Evolutionary conservation across 2,888 invertebrate genomes (phyloP).

Genomic region (Megaustenia siamemsis): DNA sequence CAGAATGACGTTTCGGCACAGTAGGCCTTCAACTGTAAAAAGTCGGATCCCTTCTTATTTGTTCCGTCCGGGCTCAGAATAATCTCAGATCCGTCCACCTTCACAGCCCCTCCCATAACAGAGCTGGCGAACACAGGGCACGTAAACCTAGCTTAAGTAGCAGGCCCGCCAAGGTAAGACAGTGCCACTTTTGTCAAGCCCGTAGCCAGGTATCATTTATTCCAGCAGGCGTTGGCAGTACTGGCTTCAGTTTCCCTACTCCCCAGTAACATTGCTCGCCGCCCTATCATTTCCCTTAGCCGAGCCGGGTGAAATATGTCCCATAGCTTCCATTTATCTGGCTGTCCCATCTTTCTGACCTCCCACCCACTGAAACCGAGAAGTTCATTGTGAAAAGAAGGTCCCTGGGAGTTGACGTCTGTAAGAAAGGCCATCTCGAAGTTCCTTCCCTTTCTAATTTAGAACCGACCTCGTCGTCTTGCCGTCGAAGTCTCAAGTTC

Average conservation of each 20-base stretch:
- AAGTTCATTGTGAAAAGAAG: neutral
- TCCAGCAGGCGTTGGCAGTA: neutral
- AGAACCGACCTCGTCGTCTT: neutral
- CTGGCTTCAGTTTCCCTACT: neutral
- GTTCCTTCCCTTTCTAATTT: neutral
- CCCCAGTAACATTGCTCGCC: neutral
- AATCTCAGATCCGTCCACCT: too few species aligned
- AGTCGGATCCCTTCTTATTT: too few species aligned
- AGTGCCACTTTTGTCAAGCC: slow-evolving; percentile 19
- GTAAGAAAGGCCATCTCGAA: neutral
- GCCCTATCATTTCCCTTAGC: slow-evolving; percentile 30
- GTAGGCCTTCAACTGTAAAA: too few species aligned
- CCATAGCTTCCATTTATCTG: neutral
- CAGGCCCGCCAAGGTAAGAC: neutral
- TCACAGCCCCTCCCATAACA: too few species aligned
- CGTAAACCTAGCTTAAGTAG: neutral
- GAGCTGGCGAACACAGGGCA: neutral
- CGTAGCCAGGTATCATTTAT: slow-evolving; percentile 11
- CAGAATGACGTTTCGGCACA: too few species aligned
- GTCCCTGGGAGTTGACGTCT: slow-evolving; percentile 3
- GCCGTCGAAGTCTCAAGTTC: neutral
- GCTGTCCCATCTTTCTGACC: neutral
- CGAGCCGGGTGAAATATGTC: slow-evolving; percentile 13
- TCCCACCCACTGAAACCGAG: neutral
- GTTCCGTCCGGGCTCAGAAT: too few species aligned